A percentile compares a stretch with the other conserved stretches of the same genome.
Conservation (phyloP, 2,113 vertebrate species). For the Edolisoma coerulescens region DNA sequence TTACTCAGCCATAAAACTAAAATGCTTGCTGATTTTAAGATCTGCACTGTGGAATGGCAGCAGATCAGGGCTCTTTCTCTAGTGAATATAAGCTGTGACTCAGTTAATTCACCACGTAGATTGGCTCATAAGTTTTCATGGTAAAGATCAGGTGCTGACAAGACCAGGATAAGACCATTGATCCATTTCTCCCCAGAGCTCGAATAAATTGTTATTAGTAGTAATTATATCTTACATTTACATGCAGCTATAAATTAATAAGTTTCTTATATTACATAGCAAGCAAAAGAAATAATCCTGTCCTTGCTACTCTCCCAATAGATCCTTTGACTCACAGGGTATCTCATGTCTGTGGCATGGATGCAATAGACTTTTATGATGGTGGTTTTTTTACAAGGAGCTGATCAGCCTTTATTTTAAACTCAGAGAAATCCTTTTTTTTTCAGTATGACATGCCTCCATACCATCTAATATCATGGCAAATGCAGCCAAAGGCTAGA, state of each 20-base stretch:
- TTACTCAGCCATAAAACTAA: slow-evolving; percentile 12
- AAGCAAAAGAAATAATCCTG: neutral
- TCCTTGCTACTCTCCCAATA: neutral
- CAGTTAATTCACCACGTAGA: neutral
- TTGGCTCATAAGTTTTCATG: slow-evolving; percentile 1
- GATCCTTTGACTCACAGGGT: neutral
- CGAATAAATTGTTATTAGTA: neutral
- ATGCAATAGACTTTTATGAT: neutral
- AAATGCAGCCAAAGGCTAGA: neutral
- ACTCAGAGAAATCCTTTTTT: neutral
- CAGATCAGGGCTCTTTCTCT: neutral
- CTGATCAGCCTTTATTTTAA: neutral
- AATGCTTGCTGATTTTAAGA: slow-evolving; percentile 22
- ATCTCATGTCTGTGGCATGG: neutral
- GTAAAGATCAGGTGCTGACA: neutral
- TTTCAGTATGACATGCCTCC: neutral
- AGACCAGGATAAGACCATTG: neutral
- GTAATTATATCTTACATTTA: slow-evolving; percentile 1
- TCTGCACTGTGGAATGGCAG: neutral
- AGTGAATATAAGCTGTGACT: neutral
- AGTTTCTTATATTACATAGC: neutral
- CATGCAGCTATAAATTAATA: neutral
- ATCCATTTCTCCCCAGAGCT: neutral
- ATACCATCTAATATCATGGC: neutral
- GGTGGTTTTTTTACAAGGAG: neutral